Percentiles rank a stretch among this genome's conserved stretches.
These are phyloP conservation scores for Acanthosepion pharaonis DNA, from an alignment of 2,888 invertebrate genomes.

Conservation along the genomic window DNA sequence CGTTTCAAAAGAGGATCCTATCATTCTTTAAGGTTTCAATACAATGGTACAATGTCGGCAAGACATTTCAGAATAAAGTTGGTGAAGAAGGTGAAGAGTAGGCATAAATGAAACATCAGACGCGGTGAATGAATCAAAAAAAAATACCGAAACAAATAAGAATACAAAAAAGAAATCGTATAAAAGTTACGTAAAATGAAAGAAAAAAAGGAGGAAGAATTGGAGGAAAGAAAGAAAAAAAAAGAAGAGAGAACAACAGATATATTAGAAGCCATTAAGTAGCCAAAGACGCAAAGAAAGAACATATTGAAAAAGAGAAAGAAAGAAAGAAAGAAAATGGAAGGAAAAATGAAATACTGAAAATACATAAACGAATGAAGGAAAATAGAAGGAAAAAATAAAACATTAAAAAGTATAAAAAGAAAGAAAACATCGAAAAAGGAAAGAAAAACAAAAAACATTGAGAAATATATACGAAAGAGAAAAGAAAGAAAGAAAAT, in stretches of 20 bases:
- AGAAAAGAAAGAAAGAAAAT: too few relatives aligned
- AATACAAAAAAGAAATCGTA: too few relatives aligned
- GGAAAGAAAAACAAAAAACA: too few relatives aligned
- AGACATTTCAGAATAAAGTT: not conserved
- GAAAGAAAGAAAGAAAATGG: not conserved
- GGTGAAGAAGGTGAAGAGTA: not conserved
- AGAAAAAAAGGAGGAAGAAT: not conserved
- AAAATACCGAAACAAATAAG: not conserved
- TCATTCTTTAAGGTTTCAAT: not conserved
- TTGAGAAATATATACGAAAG: too few relatives aligned
- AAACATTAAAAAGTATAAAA: too few relatives aligned
- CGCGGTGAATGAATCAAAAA: not conserved
- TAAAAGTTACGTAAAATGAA: not conserved
- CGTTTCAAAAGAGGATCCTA: not conserved
- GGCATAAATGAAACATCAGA: too few relatives aligned
- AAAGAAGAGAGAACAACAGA: not conserved
- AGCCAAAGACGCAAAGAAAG: not conserved
- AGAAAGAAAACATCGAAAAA: too few relatives aligned
- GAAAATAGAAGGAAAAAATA: too few relatives aligned
- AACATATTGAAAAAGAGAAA: not conserved
- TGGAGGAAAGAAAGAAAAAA: not conserved
- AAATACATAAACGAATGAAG: too few relatives aligned
- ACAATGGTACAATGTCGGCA: not conserved
- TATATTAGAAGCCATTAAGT: not conserved
- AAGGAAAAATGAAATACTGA: too few relatives aligned